These are phyloP conservation scores for Patella pellucida DNA, from an alignment of 2,888 invertebrate genomes.

Conservation along the genomic window DNA sequence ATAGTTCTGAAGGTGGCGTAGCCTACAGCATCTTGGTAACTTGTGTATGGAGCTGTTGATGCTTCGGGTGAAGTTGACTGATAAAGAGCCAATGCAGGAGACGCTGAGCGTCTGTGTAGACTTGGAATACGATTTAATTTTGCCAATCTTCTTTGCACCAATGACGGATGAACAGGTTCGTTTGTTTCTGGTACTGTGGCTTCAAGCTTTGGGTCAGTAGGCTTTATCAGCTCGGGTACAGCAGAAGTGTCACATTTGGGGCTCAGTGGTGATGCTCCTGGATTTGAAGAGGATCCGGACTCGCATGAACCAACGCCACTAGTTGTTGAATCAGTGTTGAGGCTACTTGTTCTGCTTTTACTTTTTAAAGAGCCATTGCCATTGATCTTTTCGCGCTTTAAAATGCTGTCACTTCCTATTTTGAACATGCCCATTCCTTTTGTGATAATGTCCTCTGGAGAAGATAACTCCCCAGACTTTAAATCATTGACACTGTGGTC, in stretches of 20 bases:
- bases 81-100: conserved; percentile 41
- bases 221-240: no score
- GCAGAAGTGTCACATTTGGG: conserved; percentile 84
- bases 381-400: conserved; percentile 5
- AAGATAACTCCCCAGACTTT: neutral
- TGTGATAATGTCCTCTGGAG: neutral
- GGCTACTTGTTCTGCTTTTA: conserved; percentile 74
- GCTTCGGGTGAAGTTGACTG: conserved; percentile 27
- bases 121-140: conserved; percentile 66
- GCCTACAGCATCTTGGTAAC: conserved; percentile 67
- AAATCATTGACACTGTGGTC: neutral
- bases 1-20: conserved; percentile 69
- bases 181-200: conserved; percentile 46
- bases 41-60: conserved; percentile 53
- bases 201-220: no score
- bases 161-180: conserved; percentile 69
- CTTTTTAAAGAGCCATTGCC: conserved; percentile 68
- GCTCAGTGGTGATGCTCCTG: conserved; percentile 76
- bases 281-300: conserved; percentile 72
- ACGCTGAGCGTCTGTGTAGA: conserved; percentile 46
- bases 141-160: conserved; percentile 57
- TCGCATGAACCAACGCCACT: conserved; percentile 88
- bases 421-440: neutral
- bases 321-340: conserved; percentile 80
- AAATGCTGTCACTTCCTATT: no score